Conservation (phyloP, 2,888 invertebrate genomes). For the Hemicrepidius hirtus region DNA sequence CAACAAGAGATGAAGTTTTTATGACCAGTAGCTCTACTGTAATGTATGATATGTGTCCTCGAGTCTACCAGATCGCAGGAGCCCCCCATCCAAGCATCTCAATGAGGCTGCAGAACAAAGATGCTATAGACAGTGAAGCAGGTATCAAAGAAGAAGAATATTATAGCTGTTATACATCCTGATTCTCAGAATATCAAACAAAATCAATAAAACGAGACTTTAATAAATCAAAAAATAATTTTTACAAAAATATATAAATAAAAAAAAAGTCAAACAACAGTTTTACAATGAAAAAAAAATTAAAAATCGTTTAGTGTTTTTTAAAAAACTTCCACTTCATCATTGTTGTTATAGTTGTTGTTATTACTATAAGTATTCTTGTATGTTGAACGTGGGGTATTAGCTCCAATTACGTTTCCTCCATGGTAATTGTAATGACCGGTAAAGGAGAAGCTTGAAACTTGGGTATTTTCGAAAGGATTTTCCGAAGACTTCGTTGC, state of each 20-base stretch:
- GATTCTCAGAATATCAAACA: too few relatives aligned
- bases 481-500: conserved; percentile 23
- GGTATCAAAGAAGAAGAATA: too few relatives aligned
- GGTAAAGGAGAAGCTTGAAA: conserved; percentile 36
- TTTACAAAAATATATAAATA: background rate
- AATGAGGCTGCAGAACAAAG: too few relatives aligned
- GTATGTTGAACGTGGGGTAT: background rate
- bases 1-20: too few relatives aligned
- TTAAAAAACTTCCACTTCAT: conserved; percentile 39
- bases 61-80: too few relatives aligned
- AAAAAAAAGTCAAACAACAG: background rate
- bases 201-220: too few relatives aligned
- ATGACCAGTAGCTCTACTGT: too few relatives aligned
- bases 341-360: conserved; percentile 31
- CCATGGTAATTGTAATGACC: conserved; percentile 42
- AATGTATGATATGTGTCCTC: too few relatives aligned
- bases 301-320: background rate
- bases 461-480: conserved; percentile 26
- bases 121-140: too few relatives aligned
- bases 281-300: too few relatives aligned
- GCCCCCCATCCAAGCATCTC: too few relatives aligned
- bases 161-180: too few relatives aligned
- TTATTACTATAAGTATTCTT: conserved; percentile 1
- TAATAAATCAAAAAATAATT: background rate
- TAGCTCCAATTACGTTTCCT: conserved; percentile 1